These are phyloP conservation scores for Meloe dianella DNA, from an alignment of 2,888 invertebrate genomes.

Conservation along the genomic window DNA sequence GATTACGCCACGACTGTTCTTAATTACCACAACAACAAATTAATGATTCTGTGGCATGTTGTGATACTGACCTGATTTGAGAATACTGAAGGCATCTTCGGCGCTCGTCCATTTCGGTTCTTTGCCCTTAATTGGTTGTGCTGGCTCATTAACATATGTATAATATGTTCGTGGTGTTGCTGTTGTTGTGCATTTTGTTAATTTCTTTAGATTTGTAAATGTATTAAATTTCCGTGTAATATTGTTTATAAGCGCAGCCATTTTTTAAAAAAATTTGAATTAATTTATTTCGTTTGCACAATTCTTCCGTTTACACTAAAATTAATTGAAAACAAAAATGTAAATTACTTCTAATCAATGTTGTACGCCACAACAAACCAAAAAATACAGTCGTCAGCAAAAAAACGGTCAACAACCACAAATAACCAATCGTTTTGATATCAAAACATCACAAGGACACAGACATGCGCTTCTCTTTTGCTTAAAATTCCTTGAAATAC, in stretches of 20 bases:
- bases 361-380: neutral
- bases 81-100: constrained; percentile 77
- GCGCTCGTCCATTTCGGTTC: constrained; percentile 75
- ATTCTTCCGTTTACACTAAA: neutral
- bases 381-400: neutral
- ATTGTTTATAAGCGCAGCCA: constrained; percentile 49
- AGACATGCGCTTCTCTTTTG: neutral
- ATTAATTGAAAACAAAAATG: neutral
- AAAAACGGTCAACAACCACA: neutral
- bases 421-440: neutral
- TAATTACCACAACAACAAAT: no score
- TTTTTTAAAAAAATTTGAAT: constrained; percentile 29
- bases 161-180: constrained; percentile 67
- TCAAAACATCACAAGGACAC: neutral
- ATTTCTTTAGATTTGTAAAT: constrained; percentile 24
- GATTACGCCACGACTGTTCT: neutral
- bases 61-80: constrained; percentile 76
- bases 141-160: constrained; percentile 80
- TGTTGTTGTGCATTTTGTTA: constrained; percentile 9
- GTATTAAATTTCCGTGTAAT: constrained; percentile 17
- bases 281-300: neutral
- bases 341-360: neutral
- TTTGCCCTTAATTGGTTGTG: constrained; percentile 77
- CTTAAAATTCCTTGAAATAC: neutral
- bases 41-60: no score